A percentile compares a stretch with the other conserved stretches of the same genome.
Conservation (phyloP, 2,113 vertebrate genomes). For the Gulo gulo region DNA sequence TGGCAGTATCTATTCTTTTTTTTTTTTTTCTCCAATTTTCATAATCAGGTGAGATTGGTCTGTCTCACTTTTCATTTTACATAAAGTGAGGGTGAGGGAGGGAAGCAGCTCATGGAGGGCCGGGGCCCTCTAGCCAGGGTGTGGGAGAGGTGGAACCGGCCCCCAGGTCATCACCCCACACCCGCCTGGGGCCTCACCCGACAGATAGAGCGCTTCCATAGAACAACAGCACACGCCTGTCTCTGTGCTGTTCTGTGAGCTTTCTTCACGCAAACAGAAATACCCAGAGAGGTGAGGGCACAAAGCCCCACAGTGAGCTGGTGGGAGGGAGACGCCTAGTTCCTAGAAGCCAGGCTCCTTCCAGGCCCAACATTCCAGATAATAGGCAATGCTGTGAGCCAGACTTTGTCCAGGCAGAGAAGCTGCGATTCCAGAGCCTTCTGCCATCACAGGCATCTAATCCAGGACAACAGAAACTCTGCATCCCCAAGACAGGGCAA, state of each 20-base stretch:
- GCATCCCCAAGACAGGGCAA: background rate
- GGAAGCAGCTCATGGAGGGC: background rate
- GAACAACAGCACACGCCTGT: background rate
- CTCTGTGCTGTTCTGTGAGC: rapidly evolving
- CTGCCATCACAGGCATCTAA: background rate
- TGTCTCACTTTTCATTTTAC: background rate
- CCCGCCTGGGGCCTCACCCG: background rate
- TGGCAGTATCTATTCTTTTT: background rate
- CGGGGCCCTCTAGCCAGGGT: background rate
- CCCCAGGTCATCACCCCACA: no score
- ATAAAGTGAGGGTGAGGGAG: background rate
- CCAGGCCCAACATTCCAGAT: background rate
- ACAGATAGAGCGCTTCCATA: background rate
- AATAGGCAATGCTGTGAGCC: background rate
- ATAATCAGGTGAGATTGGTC: background rate
- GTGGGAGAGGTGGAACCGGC: background rate
- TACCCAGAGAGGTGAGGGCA: background rate
- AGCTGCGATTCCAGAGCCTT: background rate
- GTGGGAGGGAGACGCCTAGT: background rate
- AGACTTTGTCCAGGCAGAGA: background rate
- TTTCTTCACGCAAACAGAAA: background rate
- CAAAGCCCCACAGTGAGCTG: background rate
- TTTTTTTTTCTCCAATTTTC: background rate
- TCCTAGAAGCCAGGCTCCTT: background rate
- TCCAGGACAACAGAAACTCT: background rate